A percentile compares a stretch with the other conserved stretches of the same genome.
These are phyloP conservation scores for Ferrisia virgata DNA, from an alignment of 2,888 invertebrate genomes.

Conservation along the genomic window DNA sequence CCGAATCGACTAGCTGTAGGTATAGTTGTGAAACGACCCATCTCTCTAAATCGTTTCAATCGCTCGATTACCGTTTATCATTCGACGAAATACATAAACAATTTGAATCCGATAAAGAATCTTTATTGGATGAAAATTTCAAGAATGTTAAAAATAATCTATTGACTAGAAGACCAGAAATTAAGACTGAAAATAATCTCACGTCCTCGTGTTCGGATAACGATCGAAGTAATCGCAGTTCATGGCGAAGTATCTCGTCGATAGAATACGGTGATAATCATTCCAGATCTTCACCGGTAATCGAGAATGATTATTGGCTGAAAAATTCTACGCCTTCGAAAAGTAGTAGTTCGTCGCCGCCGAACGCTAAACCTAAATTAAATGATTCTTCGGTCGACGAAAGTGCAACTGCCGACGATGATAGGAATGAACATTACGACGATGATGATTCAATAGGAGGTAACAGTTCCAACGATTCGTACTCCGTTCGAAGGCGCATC, in stretches of 20 bases:
- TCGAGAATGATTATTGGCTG: conserved; percentile 19
- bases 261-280: conserved; percentile 24
- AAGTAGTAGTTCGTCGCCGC: not conserved
- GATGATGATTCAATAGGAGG: conserved; percentile 47
- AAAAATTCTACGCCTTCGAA: not conserved
- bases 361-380: not conserved
- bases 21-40: not conserved
- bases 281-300: conserved; percentile 12
- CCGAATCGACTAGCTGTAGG: not conserved
- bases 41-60: not conserved
- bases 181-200: not conserved
- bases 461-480: conserved; percentile 47
- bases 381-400: not conserved
- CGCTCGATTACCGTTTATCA: not conserved
- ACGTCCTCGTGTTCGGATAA: not conserved
- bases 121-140: not conserved
- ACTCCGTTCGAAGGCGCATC: conserved; percentile 49
- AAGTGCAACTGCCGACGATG: not conserved
- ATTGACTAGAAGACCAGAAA: not conserved
- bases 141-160: not conserved
- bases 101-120: conserved; percentile 40
- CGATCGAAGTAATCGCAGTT: conserved; percentile 32
- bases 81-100: conserved; percentile 35
- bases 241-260: conserved; percentile 22
- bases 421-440: not conserved